phyloP scores from a whole-genome alignment of 30 jellyfish, hydroid and myxozoan genomes.

The Cassiopea andromeda region DNA sequence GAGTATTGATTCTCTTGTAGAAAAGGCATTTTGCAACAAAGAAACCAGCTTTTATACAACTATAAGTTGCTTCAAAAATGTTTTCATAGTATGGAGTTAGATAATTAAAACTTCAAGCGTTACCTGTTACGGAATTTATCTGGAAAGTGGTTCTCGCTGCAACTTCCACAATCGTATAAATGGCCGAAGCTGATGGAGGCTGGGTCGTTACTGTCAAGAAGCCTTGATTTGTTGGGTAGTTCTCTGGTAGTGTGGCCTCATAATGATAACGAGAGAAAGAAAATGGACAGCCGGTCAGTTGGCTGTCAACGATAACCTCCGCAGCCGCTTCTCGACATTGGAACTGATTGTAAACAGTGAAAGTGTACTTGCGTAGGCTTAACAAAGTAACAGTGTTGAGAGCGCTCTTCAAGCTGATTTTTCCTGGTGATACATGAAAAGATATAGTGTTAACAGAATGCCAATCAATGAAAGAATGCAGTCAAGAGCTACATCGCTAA shows the following conservation, averaged over 20 bases:
- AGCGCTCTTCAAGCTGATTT: slow-evolving; percentile 20
- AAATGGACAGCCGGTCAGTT: slow-evolving; percentile 66
- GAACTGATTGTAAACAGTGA: slow-evolving; percentile 72
- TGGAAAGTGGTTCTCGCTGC: slow-evolving; percentile 60
- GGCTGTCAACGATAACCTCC: slow-evolving; percentile 49
- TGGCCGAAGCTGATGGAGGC: slow-evolving; percentile 44
- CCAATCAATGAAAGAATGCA: too few species aligned
- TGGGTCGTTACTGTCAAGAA: slow-evolving; percentile 60
- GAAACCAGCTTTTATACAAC: too few species aligned
- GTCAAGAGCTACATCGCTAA: too few species aligned
- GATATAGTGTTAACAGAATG: background rate
- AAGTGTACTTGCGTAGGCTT: slow-evolving; percentile 43
- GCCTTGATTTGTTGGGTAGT: slow-evolving; percentile 35
- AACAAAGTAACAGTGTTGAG: slow-evolving; percentile 52
- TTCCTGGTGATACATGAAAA: slow-evolving; percentile 19
- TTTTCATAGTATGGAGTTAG: too few species aligned
- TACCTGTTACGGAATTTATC: slow-evolving; percentile 73
- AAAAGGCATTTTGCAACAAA: too few species aligned
- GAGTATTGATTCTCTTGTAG: too few species aligned
- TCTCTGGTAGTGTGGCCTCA: slow-evolving; percentile 69
- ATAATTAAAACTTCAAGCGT: background rate
- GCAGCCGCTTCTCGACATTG: slow-evolving; percentile 71
- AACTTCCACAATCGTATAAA: slow-evolving; percentile 69
- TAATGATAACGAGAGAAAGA: slow-evolving; percentile 54
- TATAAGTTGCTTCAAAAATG: too few species aligned